A percentile compares a stretch with the other conserved stretches of the same genome.
Evolutionary conservation across 92 coral and sea anemone genomes (phyloP).

Genomic region (Palythoa caribaeorum): DNA sequence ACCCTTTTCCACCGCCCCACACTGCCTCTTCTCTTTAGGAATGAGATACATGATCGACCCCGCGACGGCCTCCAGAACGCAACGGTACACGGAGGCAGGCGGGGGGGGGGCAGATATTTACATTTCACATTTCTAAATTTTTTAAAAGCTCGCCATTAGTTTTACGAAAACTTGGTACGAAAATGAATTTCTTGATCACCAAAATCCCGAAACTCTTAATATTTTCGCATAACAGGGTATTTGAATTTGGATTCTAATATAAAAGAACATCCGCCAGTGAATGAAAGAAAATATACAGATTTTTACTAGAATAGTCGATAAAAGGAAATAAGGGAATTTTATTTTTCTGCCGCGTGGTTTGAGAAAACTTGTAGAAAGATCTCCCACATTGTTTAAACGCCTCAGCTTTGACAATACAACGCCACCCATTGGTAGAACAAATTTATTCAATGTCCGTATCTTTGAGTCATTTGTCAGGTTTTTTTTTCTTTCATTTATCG

Average conservation of each 20-base stretch:
- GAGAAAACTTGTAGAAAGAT: background rate
- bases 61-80: too few relatives aligned
- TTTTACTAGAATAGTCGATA: background rate
- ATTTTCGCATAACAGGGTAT: background rate
- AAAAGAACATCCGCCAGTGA: background rate
- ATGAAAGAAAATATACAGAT: background rate
- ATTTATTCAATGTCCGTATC: background rate
- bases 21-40: too few relatives aligned
- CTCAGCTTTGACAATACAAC: background rate
- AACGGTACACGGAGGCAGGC: too few relatives aligned
- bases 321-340: background rate
- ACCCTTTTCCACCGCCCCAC: too few relatives aligned
- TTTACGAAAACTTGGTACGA: too few relatives aligned
- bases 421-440: background rate
- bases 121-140: too few relatives aligned
- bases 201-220: background rate
- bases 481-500: background rate
- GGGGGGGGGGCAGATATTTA: too few relatives aligned
- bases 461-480: background rate
- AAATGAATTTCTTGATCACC: background rate
- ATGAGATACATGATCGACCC: too few relatives aligned
- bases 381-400: background rate
- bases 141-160: too few relatives aligned
- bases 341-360: background rate
- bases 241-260: background rate